Evolutionary conservation across 2,113 vertebrate genomes (phyloP).

Genomic region (Chaetodon trifascialis): DNA sequence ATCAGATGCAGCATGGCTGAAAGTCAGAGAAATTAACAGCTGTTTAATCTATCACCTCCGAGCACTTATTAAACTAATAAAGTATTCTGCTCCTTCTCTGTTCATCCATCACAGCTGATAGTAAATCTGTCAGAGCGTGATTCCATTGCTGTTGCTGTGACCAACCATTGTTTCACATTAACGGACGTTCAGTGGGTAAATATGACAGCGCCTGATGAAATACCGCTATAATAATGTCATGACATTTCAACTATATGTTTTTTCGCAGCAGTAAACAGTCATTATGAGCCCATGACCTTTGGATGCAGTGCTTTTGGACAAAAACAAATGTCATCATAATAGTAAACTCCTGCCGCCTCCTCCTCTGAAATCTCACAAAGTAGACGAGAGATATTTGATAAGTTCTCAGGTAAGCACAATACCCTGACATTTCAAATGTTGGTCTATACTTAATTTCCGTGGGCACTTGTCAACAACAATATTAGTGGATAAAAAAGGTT

Average conservation of each 20-base stretch:
- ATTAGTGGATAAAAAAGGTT: neutral
- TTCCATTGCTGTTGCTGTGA: constrained; percentile 8
- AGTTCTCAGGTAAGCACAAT: constrained; percentile 24
- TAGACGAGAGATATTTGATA: constrained; percentile 28
- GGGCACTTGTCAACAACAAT: constrained; percentile 1
- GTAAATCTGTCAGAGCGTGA: constrained; percentile 54
- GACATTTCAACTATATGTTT: constrained; percentile 81
- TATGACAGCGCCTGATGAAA: constrained; percentile 75
- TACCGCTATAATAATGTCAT: constrained; percentile 77
- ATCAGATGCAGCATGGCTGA: neutral
- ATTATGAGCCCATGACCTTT: constrained; percentile 80
- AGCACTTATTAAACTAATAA: constrained; percentile 59
- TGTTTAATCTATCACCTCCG: constrained; percentile 43
- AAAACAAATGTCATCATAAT: constrained; percentile 77
- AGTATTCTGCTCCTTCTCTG: constrained; percentile 42
- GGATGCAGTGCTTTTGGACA: constrained; percentile 65
- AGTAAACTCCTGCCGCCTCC: constrained; percentile 46
- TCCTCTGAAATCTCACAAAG: constrained; percentile 29
- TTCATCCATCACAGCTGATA: constrained; percentile 60
- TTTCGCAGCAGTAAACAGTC: constrained; percentile 76
- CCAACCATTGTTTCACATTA: constrained; percentile 70
- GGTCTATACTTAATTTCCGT: constrained; percentile 23
- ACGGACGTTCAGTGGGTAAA: constrained; percentile 60
- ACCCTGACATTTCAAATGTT: constrained; percentile 51
- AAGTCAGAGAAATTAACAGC: constrained; percentile 29